Base-by-base conservation (phyloP, 2,888 invertebrate genomes). In the Megaustenia siamemsis region DNA sequence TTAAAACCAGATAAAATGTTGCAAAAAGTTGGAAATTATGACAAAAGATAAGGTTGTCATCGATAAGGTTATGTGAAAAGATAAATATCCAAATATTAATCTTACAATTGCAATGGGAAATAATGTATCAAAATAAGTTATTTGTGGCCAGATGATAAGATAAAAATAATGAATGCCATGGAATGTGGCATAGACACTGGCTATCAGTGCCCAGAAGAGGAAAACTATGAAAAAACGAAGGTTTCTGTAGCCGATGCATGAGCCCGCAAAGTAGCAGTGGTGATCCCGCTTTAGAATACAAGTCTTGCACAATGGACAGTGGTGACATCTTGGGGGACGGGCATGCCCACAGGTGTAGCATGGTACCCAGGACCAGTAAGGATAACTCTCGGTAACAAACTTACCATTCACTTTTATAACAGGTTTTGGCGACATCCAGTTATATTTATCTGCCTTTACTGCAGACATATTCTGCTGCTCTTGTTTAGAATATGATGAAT, bases 281-380 rank as follows among this genome's bases (percentile, higher is more conserved):
- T 93, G 93, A 88, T 93, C 93, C 8, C 93, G 86, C 86, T 93
- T 93, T 18, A 93, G 89, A 21, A 93, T 89, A 86, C 93, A 93
- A 1, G 83, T 87, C 38, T 90, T 88, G 78, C 93, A 93, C n/a
- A 92, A 45, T 0, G 89, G 88, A 83, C 93, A 93, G 85, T 93
- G 93, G 86, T 93, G 93, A 56, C 93, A 91, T 38, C 93, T 86
- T 0, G 93, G 93, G 1, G 93, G 93, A 0, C 92, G 89, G 53
- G 90, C 90, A 43, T 87, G 40, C 35, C 90, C 87, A 79, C 93
- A 93, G 10, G 86, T 76, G 15, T 90, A 80, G 86, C 93, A 93
- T 0, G 93, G 92, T 56, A 90, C 90, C 93, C 93, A 93, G 12
- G 92, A 91, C 90, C 92, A 93, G 86, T 93, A 93, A 0, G 92